Evolutionary conservation across 2,888 invertebrate species (phyloP).

Genomic region (Orthosia gothica): DNA sequence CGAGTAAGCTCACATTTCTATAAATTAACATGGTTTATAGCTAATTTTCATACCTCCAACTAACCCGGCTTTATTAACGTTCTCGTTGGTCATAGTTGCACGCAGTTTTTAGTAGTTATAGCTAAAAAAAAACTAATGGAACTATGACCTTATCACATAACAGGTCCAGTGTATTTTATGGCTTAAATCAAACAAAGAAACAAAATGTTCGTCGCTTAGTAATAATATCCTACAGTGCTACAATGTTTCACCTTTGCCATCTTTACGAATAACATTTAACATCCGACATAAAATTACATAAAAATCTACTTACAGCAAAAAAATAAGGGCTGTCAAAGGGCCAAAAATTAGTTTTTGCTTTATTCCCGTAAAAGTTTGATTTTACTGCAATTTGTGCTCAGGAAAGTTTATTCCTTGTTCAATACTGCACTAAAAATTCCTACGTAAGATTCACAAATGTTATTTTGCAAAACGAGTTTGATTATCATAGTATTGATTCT

Average conservation of each 20-base stretch:
- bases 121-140: constrained; percentile 19
- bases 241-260: constrained; percentile 59
- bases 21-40: constrained; percentile 40
- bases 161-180: constrained; percentile 50
- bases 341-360: no score
- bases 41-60: constrained; percentile 18
- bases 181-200: constrained; percentile 11
- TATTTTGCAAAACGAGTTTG: no score
- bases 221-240: constrained; percentile 47
- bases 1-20: constrained; percentile 33
- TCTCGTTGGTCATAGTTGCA: not conserved
- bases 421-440: no score
- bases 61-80: constrained; percentile 56
- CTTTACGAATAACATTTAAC: constrained; percentile 27
- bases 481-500: no score
- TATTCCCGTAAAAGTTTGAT: no score
- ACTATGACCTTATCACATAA: constrained; percentile 52
- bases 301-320: no score
- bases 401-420: no score
- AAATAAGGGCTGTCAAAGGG: no score
- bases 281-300: not conserved
- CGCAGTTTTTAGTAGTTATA: no score
- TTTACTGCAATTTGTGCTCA: no score
- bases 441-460: no score
- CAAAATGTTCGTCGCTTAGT: constrained; percentile 19